Base-by-base conservation (phyloP, 2,113 vertebrate species). In the Thryonomys swinderianus region DNA sequence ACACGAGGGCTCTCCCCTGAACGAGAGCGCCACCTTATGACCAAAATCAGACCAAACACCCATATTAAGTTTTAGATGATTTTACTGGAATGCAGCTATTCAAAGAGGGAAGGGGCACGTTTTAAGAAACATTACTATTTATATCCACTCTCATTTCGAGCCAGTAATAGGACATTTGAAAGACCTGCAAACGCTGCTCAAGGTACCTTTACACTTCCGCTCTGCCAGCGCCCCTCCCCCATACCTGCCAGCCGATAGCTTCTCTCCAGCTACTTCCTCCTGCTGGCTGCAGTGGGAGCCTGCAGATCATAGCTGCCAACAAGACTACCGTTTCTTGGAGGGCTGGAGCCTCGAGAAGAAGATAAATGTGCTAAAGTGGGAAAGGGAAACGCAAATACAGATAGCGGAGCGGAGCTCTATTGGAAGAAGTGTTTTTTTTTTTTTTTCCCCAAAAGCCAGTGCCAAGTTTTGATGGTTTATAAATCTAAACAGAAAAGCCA, bases 361-460 rank as follows among this genome's bases (percentile, higher is more conserved):
- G 64, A 88, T 17, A 61, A 76, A 27, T 3, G 11, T n/a, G 55
- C 40, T 42, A 11, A 32, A 2, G 45, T 40, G 30, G 51, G 73
- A 64, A 74, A 40, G 32, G 45, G 20, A 80, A 74, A 88, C 89
- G 83, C 73, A 93, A 82, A 82, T 51, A 84, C n/a, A 80, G 91
- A 37, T 4, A 18, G 1, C 66, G 48, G 61, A 18, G 1, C 66
- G 48, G 61, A 89, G 53, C 37, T 87, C 45, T 48, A 64, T 0
- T 17, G 61, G 81, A 89, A 82, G 78, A 88, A 79, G 84, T 16
- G 32, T 51, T 17, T 66, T 86, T n/a, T n/a, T n/a, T n/a, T n/a
- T n/a, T n/a, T n/a, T n/a, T n/a, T n/a, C n/a, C 20, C 61, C 16
- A n/a, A 48, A 64, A 84, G 55, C 83, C 30, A 45, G 59, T 57